Evolutionary conservation across 1,140 invertebrate genomes (phyloP), one percentile per base, ranked within the genome.

Genomic region (Bradysia coprophila): DNA sequence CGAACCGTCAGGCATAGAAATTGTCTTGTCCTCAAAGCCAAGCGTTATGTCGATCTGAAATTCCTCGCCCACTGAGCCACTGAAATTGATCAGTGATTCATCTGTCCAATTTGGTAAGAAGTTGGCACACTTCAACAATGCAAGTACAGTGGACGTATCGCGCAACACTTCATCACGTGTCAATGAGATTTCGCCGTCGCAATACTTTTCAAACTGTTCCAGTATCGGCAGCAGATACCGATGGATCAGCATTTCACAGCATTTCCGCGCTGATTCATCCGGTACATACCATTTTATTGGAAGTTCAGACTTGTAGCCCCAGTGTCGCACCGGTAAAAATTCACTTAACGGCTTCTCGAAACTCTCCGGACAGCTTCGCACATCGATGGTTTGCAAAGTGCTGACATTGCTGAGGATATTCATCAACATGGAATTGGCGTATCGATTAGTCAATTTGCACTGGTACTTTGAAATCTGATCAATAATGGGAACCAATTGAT

Each of bases 281-380:
- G 89, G 86, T 15, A 76, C 59, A 53, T 87, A 82, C 83, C 83
- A 93, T 32, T 78, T 62, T 2, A 89, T 63, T 6, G 75, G 66
- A 10, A 84, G 57, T 3, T 75, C 21, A 20, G 31, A 41, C 38
- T 41, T 37, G 1, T 18, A 66, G 0, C 83, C 89, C 91, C 90
- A 95, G 46, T 90, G 76, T 9, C 77, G 76, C 15, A 90, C 72
- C 3, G 85, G 75, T 9, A 89, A 63, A 65, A 79, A 84, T 39
- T 83, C 72, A 32, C 69, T 64, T 2, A 81, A 62, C 2, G 73
- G 72, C 39, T 68, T 64, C 39, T 78, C 71, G 46, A 72, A 77
- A 42, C 75, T 67, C 10, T 70, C 62, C 5, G 70, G 56, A 1
- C 69, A 69, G 52, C 73, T 78, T 33, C 66, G 64, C 52, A 70